Evolutionary conservation across 2,797 vertebrate genomes (phyloP).

Genomic region (Vespertilio murinus): DNA sequence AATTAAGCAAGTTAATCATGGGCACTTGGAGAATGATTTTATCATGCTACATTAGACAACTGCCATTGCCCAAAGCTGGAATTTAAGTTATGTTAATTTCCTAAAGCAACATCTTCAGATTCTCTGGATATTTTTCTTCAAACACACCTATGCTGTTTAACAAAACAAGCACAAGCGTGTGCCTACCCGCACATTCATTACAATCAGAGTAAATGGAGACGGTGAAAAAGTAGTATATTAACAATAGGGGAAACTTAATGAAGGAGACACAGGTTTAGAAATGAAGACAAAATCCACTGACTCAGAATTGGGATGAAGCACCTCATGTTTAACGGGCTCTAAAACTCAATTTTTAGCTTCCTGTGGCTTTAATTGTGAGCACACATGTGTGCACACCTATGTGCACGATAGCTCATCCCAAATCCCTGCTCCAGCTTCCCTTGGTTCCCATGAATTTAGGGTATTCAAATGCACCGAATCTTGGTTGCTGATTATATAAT

Average conservation of each 20-base stretch:
- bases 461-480: neutral
- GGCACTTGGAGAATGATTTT: neutral
- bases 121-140: slow-evolving; percentile 16
- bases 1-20: neutral
- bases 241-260: neutral
- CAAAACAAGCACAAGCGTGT: neutral
- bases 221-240: neutral
- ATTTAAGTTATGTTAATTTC: slow-evolving; percentile 16
- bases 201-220: neutral
- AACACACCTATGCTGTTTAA: neutral
- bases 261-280: neutral
- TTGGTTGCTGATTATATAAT: neutral
- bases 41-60: neutral
- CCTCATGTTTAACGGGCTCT: neutral
- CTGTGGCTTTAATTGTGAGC: neutral
- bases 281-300: neutral
- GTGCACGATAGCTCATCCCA: neutral
- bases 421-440: neutral
- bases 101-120: neutral
- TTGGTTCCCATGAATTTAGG: neutral
- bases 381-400: neutral
- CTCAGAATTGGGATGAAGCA: neutral
- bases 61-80: neutral
- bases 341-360: neutral
- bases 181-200: neutral